Evolutionary conservation across 2,888 invertebrate species (phyloP), one percentile per base, ranked within the genome.

Genomic region (Tiliacea aurago): DNA sequence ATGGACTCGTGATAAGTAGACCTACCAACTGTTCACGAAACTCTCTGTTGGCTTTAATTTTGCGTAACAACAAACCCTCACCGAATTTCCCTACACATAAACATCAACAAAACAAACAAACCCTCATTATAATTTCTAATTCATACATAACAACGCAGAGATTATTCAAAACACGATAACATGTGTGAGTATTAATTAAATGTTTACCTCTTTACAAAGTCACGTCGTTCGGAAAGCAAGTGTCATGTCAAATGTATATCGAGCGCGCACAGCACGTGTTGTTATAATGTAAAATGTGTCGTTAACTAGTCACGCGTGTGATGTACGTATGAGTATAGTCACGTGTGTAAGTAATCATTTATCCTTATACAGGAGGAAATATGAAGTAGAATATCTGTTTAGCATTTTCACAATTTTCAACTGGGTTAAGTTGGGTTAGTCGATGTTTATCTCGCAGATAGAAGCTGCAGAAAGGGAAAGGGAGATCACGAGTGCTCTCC

Each of bases 171-270:
- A 72, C 62, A 69, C 41, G 66, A 55, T 55, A 70, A 49, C 63
- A 11, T 47, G n/a, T 59, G 49, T 71, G 4, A 33, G 53, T 55
- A 45, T 56, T 64, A 43, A 77, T 78, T 63, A 45, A 41, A 41
- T 62, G 66, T 74, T 64, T 71, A 85, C 83, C 76, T 69, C 83
- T 23, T 37, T 65, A 71, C 84, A 85, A 84, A 83, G 83, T 83
- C 65, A 86, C n/a, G 56, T 80, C 79, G 56, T 61, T 15, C 70
- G 75, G 79, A 59, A 84, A 79, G 65, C 67, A 68, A 64, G 66
- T 71, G 69, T 75, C 56, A 62, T 41, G n/a, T 73, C 28, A 45
- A 49, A 45, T 37, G 20, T 47, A 13, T 58, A 43, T 33, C 28
- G 45, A 58, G 28, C 37, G 37, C 37, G 41, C 37, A 41, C 41